Conservation (phyloP, 2,888 invertebrate species). For the Ormia ochracea region DNA sequence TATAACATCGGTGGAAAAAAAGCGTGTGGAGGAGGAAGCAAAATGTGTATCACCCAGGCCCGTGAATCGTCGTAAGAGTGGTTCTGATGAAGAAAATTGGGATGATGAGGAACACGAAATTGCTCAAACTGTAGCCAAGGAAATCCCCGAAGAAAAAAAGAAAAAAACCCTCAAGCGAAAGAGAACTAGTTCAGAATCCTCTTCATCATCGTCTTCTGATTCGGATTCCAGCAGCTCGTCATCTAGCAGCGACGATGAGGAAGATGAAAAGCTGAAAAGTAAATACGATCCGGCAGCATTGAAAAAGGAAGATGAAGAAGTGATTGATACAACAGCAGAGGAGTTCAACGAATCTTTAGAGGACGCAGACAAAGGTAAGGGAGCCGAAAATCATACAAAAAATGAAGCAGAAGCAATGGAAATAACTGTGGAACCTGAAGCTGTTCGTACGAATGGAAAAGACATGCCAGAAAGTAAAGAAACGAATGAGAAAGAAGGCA, state of each 20-base stretch:
- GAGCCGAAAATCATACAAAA: conserved; percentile 51
- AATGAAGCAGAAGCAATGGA: conserved; percentile 27
- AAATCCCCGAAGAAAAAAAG: conserved; percentile 59
- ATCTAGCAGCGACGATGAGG: conserved; percentile 72
- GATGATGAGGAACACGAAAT: conserved; percentile 72
- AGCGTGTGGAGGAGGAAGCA: conserved; percentile 66
- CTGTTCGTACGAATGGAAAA: conserved; percentile 38
- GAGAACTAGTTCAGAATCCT: conserved; percentile 68
- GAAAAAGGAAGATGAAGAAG: conserved; percentile 74
- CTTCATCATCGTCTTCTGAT: conserved; percentile 69
- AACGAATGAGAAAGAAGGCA: conserved; percentile 13
- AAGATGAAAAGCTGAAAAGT: conserved; percentile 74
- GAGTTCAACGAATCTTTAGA: conserved; percentile 33
- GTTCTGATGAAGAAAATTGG: conserved; percentile 70
- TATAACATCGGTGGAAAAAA: conserved; percentile 69
- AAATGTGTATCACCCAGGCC: conserved; percentile 69
- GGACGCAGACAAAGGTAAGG: conserved; percentile 75
- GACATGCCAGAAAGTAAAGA: conserved; percentile 1
- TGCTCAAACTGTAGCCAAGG: conserved; percentile 69
- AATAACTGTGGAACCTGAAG: conserved; percentile 35
- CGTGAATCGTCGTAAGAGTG: conserved; percentile 37
- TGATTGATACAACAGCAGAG: conserved; percentile 62
- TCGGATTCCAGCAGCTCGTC: conserved; percentile 72
- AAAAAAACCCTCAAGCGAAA: conserved; percentile 66
- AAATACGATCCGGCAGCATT: conserved; percentile 71